Evolutionary conservation across 2,113 vertebrate genomes (phyloP).

Genomic region (Microcebus jonahi): DNA sequence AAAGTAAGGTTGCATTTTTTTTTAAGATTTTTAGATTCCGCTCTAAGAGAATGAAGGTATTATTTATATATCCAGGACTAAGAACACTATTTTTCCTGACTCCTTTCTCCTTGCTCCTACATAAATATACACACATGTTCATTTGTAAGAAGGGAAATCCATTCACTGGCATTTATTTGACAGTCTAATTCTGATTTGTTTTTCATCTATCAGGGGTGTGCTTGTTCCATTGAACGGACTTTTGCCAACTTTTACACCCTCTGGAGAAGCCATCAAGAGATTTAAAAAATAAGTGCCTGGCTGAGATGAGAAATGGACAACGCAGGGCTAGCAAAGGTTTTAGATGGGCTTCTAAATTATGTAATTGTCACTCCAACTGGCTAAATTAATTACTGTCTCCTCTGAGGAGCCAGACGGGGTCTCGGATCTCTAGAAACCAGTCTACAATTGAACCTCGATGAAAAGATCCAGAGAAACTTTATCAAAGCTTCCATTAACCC

Average conservation of each 20-base stretch:
- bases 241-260: not conserved
- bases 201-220: constrained; percentile 33
- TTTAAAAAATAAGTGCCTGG: not conserved
- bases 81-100: constrained; percentile 12
- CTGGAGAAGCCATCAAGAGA: constrained; percentile 37
- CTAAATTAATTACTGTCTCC: constrained; percentile 76
- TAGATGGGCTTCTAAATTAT: constrained; percentile 67
- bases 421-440: constrained; percentile 66
- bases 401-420: constrained; percentile 65
- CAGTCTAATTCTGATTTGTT: not conserved
- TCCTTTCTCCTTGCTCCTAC: not conserved
- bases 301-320: constrained; percentile 44
- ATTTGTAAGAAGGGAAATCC: not conserved
- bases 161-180: not conserved
- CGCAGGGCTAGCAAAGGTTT: constrained; percentile 33
- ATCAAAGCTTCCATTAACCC: constrained; percentile 85
- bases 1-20: constrained; percentile 71
- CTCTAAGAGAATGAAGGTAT: constrained; percentile 68
- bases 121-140: constrained; percentile 38
- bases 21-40: constrained; percentile 54
- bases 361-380: constrained; percentile 62
- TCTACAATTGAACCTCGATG: constrained; percentile 80
- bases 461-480: constrained; percentile 81
- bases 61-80: constrained; percentile 47
- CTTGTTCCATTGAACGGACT: not conserved